Conservation (phyloP, 2,888 invertebrate species). For the Brenthis hecate region DNA sequence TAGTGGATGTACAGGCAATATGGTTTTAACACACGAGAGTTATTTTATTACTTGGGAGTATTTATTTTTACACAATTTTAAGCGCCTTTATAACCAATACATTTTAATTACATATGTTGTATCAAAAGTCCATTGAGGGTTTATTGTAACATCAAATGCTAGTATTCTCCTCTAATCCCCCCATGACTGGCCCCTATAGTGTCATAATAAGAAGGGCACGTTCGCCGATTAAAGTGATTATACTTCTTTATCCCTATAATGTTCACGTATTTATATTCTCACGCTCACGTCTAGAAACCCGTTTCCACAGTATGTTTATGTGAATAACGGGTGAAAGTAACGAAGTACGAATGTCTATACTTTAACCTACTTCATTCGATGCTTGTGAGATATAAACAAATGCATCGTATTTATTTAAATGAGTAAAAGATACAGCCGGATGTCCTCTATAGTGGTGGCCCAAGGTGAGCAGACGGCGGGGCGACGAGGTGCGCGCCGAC, state of each 20-base stretch:
- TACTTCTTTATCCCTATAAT: constrained; percentile 20
- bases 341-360: constrained; percentile 41
- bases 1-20: constrained; percentile 42
- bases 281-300: constrained; percentile 42
- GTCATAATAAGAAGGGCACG: constrained; percentile 1
- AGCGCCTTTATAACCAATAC: not conserved
- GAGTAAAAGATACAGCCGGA: constrained; percentile 54
- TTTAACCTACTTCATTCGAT: constrained; percentile 40
- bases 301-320: constrained; percentile 47
- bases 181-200: constrained; percentile 17
- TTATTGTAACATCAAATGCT: constrained; percentile 2
- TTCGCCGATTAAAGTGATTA: constrained; percentile 28
- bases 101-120: not conserved
- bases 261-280: constrained; percentile 36
- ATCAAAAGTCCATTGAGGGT: not conserved
- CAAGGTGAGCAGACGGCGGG: constrained; percentile 77
- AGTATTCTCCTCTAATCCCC: constrained; percentile 4
- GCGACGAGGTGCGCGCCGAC: constrained; percentile 66
- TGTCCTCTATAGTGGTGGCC: constrained; percentile 54
- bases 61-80: not conserved
- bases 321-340: constrained; percentile 60
- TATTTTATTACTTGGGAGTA: not conserved
- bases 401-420: constrained; percentile 49
- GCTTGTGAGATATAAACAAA: constrained; percentile 47
- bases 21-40: constrained; percentile 10